Evolutionary conservation across 2,113 vertebrate species (phyloP), one percentile per base, ranked within the genome.

Genomic region (Bubalus kerabau): DNA sequence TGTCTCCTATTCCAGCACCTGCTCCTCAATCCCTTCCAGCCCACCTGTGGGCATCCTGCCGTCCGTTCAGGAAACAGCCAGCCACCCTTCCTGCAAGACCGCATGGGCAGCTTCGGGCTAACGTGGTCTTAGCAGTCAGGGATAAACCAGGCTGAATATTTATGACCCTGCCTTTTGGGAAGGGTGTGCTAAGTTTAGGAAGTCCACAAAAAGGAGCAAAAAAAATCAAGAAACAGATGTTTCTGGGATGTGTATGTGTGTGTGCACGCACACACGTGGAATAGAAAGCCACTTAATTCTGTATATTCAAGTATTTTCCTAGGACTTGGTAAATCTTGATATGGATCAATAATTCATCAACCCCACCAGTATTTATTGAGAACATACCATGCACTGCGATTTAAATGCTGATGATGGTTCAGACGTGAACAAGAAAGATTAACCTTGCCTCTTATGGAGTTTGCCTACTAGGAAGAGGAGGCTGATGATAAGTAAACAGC

Each of bases 61-160:
- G 87, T 91, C 93, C 95, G 78, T 83, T 85, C 81, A 59, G 90
- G 59, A 96, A 57, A 87, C 2, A 80, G 52, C 71, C 54, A 82
- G 57, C 60, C 43, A 78, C 12, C 83, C 71, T 96, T 94, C 93
- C 88, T 7, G 1, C 82, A 95, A 82, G 92, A 32, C 76, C 62
- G 54, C 40, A 64, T 8, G 24, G 80, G 6, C 96, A 97, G 90
- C 97, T 97, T 52, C 0, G 0, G 97, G 97, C 97, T 90, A 90
- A 95, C 16, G 36, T 13, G 30, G 64, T 97, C 95, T 97, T 84
- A 95, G 88, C 95, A 97, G 90, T 87, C 96, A 87, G 84, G 98
- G 92, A 91, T 97, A 94, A 97, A 96, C 91, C 52, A 74, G 94
- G 96, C 94, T 97, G 81, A 95, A 97, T 87, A 94, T 80, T 98